Conservation (phyloP, 1,140 invertebrate genomes). For the Drosophila teissieri region DNA sequence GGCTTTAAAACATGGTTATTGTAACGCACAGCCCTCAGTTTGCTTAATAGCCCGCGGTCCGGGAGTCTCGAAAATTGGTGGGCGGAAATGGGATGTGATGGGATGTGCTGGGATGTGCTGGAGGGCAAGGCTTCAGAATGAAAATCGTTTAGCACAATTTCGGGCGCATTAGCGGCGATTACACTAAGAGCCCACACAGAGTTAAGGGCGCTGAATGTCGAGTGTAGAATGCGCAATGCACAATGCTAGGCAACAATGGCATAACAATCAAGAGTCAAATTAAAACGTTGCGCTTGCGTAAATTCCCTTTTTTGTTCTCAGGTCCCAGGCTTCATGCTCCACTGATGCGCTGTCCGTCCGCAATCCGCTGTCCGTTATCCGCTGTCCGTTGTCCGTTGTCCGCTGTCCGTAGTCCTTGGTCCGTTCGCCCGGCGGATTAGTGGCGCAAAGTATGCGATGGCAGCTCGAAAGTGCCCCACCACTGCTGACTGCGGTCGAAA, state of each 20-base stretch:
- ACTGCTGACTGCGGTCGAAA: slow-evolving; percentile 71
- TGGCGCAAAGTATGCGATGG: slow-evolving; percentile 56
- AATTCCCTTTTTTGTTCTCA: slow-evolving; percentile 50
- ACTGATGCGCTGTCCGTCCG: slow-evolving; percentile 13
- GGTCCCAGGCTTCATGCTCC: slow-evolving; percentile 31
- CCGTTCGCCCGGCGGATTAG: slow-evolving; percentile 25
- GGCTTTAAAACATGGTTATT: slow-evolving; percentile 22
- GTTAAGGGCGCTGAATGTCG: slow-evolving; percentile 14
- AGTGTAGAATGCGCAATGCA: slow-evolving; percentile 26
- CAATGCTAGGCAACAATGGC: slow-evolving; percentile 52
- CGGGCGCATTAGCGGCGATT: slow-evolving; percentile 64
- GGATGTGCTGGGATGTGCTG: too few relatives aligned
- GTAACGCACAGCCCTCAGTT: slow-evolving; percentile 1
- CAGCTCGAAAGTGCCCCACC: slow-evolving; percentile 50
- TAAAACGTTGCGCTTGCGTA: slow-evolving; percentile 66
- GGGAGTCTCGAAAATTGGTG: neutral
- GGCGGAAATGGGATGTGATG: neutral
- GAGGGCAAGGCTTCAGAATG: slow-evolving; percentile 5
- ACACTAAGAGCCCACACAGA: slow-evolving; percentile 39
- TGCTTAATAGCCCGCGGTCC: slow-evolving; percentile 1
- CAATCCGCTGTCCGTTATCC: neutral
- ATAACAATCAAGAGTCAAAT: slow-evolving; percentile 62
- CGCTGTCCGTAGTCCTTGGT: slow-evolving; percentile 12
- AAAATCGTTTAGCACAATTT: slow-evolving; percentile 66
- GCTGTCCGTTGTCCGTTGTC: slow-evolving; percentile 10